These are phyloP conservation scores for Virgularia gustaviana DNA, from an alignment of 92 coral and sea anemone species.

Conservation along the genomic window DNA sequence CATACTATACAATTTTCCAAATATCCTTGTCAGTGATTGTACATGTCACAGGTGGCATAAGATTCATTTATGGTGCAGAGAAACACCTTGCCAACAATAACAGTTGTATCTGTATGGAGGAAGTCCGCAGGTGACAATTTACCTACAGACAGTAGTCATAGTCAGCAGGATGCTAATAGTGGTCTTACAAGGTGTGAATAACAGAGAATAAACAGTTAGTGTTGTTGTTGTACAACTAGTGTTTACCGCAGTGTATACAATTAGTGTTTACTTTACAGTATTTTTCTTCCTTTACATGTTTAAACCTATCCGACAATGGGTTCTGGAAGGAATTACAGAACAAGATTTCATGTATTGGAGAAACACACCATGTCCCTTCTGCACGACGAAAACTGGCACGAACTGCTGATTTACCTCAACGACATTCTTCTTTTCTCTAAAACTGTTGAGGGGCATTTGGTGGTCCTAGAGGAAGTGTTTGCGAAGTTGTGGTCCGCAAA, in stretches of 20 bases:
- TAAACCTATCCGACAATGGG: slow-evolving; percentile 42
- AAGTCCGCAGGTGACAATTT: slow-evolving; percentile 33
- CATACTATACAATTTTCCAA: no score
- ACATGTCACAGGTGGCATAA: not conserved
- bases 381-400: not conserved
- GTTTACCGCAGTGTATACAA: no score
- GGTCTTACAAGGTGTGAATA: no score
- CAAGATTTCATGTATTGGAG: slow-evolving; percentile 23
- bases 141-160: slow-evolving; percentile 10
- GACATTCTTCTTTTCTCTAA: not conserved
- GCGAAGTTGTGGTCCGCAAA: not conserved
- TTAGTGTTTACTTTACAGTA: not conserved
- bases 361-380: slow-evolving; percentile 9
- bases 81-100: not conserved
- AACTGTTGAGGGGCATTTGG: not conserved
- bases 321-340: slow-evolving; percentile 44
- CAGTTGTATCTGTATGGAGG: not conserved
- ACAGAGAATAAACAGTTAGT: not conserved
- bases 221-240: not conserved
- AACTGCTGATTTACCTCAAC: slow-evolving; percentile 4
- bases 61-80: not conserved
- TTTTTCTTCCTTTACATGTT: slow-evolving; percentile 39
- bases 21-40: no score
- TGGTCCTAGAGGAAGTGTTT: not conserved
- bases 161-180: no score